Evolutionary conservation across 2,113 vertebrate genomes (phyloP).

Genomic region (Hippotragus niger): DNA sequence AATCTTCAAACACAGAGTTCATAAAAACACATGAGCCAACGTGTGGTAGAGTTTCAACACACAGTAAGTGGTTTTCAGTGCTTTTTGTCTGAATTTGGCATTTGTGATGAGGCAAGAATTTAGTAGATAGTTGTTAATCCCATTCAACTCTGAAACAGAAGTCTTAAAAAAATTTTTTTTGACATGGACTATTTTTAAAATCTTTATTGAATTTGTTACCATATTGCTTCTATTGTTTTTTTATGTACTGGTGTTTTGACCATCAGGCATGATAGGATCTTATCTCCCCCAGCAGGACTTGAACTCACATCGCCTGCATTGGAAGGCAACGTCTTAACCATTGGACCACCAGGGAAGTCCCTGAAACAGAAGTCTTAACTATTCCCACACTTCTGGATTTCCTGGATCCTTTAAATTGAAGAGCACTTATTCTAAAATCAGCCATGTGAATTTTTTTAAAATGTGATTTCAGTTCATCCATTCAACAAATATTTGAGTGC

Average conservation of each 20-base stretch:
- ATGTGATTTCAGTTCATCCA: neutral
- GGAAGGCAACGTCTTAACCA: neutral
- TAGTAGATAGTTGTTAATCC: neutral
- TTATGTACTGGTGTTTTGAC: neutral
- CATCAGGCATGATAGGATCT: neutral
- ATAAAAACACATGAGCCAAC: neutral
- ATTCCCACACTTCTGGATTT: neutral
- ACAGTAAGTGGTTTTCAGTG: neutral
- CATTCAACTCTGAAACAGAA: neutral
- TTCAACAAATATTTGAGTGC: neutral
- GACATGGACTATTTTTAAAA: neutral
- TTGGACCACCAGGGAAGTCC: neutral
- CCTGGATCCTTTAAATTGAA: constrained; percentile 7
- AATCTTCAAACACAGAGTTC: neutral
- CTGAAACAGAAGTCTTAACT: neutral
- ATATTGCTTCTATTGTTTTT: neutral
- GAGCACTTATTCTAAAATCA: neutral
- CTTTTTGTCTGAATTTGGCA: neutral
- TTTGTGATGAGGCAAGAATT: neutral
- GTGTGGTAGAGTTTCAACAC: neutral
- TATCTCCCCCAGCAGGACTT: neutral
- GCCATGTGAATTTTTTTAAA: neutral
- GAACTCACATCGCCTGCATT: neutral
- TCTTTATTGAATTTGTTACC: neutral
- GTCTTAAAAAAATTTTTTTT: neutral